Evolutionary conservation across 2,113 vertebrate species (phyloP), one percentile per base, ranked within the genome.

Genomic region (Puma concolor): DNA sequence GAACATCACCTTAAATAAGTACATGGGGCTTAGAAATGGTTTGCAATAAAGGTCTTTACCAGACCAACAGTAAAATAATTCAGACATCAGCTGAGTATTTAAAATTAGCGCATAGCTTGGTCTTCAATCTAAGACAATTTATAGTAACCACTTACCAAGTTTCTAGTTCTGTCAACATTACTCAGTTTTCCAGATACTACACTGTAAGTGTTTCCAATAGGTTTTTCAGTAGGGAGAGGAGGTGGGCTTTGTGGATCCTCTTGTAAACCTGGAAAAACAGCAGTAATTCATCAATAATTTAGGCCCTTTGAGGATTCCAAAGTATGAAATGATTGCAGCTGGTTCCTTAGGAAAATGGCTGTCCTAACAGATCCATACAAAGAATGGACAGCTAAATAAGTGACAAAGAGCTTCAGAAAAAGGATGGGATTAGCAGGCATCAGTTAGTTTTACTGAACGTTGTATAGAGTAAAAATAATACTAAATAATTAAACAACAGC

Each of bases 181-280:
- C 7, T 98, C 69, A 94, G 89, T 95, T 98, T 99, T 97, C 97
- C 98, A 91, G 96, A 83, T 69, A 95, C 44, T 44, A 98, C 41
- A 80, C 9, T 80, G 10, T 95, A 98, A 10, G 98, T 97, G 79
- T 98, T 98, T 67, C 99, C 99, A 63, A 99, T 98, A 50, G 99
- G 99, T 88, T 99, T 99, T 98, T 99, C 99, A 93, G 97, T 88
- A 82, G 99, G 99, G 41, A 99, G 99, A 71, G 99, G 99, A 0
- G 99, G 99, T 94, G 99, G 98, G 48, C 95, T 97, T 97, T 99
- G 99, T 79, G 91, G 92, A 67, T 97, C 97, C 71, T 98, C 98
- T 94, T 98, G 98, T 98, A 98, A 98, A 97, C 98, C 99, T 99
- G 98, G 44, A 98, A 97, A 98, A 98, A 16, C 0, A 91, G 63